Evolutionary conservation across 1,140 invertebrate species (phyloP).

Genomic region (Drosophila ananassae): DNA sequence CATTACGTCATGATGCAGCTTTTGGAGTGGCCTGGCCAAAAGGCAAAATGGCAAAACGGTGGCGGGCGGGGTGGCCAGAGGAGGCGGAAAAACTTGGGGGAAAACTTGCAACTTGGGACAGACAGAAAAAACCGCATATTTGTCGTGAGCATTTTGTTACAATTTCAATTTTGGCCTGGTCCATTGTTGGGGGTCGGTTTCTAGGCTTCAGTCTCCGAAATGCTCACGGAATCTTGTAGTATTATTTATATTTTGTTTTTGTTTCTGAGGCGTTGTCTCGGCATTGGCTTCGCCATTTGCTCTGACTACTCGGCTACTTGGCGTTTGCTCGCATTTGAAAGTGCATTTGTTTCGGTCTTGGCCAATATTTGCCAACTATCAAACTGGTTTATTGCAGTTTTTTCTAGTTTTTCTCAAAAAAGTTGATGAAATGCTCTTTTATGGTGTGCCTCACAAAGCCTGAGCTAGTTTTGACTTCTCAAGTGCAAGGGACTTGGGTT

Average conservation of each 20-base stretch:
- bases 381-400: slow-evolving; percentile 49
- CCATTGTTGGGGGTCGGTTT: slow-evolving; percentile 52
- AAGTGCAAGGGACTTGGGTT: slow-evolving; percentile 39
- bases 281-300: slow-evolving; percentile 37
- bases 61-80: background rate
- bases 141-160: slow-evolving; percentile 53
- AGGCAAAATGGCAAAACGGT: slow-evolving; percentile 2
- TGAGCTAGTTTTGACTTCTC: slow-evolving; percentile 20
- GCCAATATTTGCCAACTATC: slow-evolving; percentile 52
- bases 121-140: slow-evolving; percentile 45
- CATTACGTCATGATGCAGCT: slow-evolving; percentile 54
- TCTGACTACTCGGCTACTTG: slow-evolving; percentile 26
- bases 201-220: slow-evolving; percentile 34
- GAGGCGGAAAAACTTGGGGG: slow-evolving; percentile 37
- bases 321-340: slow-evolving; percentile 36
- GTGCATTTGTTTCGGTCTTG: slow-evolving; percentile 52
- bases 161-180: slow-evolving; percentile 51
- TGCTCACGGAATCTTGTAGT: slow-evolving; percentile 30
- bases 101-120: slow-evolving; percentile 33
- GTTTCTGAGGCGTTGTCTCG: slow-evolving; percentile 34
- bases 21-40: slow-evolving; percentile 44
- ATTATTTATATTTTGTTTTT: slow-evolving; percentile 11
- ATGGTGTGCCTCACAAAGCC: slow-evolving; percentile 3
- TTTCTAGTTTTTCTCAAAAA: slow-evolving; percentile 23
- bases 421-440: slow-evolving; percentile 49